Percentiles rank a stretch among this genome's conserved stretches.
phyloP scores from a whole-genome alignment of 2,797 vertebrate species.

The Varecia variegata region DNA sequence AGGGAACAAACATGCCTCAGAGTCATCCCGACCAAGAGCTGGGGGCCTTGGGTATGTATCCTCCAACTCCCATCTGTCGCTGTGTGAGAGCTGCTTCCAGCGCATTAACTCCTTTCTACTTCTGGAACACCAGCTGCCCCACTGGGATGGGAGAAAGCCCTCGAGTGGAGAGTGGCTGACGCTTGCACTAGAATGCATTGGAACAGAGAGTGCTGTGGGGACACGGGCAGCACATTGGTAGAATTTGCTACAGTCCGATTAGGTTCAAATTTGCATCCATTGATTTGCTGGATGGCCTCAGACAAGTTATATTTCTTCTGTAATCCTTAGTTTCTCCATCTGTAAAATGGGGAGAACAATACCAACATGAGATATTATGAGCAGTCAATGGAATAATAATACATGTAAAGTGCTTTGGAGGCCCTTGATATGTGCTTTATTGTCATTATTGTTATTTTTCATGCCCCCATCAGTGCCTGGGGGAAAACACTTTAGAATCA shows the following conservation, averaged over 20 bases:
- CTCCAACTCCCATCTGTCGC: neutral
- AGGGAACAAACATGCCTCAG: neutral
- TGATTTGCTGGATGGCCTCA: neutral
- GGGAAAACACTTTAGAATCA: neutral
- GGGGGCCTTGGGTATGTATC: neutral
- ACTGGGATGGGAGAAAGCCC: neutral
- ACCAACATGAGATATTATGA: neutral
- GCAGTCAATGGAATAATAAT: neutral
- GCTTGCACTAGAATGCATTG: fast-evolving
- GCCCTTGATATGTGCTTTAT: neutral
- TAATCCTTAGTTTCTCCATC: neutral
- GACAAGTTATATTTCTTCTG: neutral
- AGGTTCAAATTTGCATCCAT: neutral
- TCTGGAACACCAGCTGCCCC: neutral
- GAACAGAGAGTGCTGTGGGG: neutral
- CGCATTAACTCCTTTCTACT: neutral
- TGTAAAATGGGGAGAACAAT: neutral
- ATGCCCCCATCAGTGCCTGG: neutral
- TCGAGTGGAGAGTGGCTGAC: neutral
- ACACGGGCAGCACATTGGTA: fast-evolving
- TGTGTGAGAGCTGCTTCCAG: neutral
- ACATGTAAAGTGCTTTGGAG: neutral
- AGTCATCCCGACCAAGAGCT: neutral
- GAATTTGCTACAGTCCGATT: neutral
- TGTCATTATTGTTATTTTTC: neutral